A percentile compares a stretch with the other conserved stretches of the same genome.
Evolutionary conservation across 2,797 vertebrate species (phyloP).

Genomic region (Phylloscopus collybita): DNA sequence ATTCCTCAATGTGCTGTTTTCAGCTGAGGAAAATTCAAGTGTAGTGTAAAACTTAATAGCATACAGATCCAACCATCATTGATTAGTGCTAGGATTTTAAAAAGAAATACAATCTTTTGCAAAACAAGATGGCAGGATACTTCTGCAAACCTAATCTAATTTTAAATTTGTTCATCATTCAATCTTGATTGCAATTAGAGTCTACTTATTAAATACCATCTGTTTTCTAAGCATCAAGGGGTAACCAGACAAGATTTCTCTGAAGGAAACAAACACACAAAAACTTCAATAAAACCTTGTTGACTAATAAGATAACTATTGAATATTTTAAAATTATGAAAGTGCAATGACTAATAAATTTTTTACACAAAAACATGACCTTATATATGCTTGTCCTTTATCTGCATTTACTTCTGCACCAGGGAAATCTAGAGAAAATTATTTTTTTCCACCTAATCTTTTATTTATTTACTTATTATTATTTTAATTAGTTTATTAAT

Average conservation of each 20-base stretch:
- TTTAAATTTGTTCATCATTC: slow-evolving; percentile 72
- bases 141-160: slow-evolving; percentile 71
- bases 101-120: slow-evolving; percentile 40
- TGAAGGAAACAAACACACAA: not conserved
- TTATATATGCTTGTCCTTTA: not conserved
- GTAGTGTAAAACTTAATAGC: not conserved
- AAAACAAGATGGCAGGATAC: slow-evolving; percentile 57
- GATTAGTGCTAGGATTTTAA: slow-evolving; percentile 59
- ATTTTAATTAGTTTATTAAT: not conserved
- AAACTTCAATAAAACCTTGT: not conserved
- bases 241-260: slow-evolving; percentile 59
- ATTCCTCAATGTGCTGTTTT: not conserved
- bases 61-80: not conserved
- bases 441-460: not conserved
- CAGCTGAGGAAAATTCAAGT: not conserved
- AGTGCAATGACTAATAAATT: slow-evolving; percentile 19
- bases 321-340: slow-evolving; percentile 10
- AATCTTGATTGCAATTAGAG: slow-evolving; percentile 62
- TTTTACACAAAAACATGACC: not conserved
- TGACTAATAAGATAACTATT: slow-evolving; percentile 33
- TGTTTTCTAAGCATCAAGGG: slow-evolving; percentile 63
- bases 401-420: not conserved
- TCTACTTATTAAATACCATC: slow-evolving; percentile 70
- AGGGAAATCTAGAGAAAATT: not conserved
- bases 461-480: not conserved